Base-by-base conservation (phyloP, 1,140 invertebrate genomes). In the Aphaenogaster rudis region DNA sequence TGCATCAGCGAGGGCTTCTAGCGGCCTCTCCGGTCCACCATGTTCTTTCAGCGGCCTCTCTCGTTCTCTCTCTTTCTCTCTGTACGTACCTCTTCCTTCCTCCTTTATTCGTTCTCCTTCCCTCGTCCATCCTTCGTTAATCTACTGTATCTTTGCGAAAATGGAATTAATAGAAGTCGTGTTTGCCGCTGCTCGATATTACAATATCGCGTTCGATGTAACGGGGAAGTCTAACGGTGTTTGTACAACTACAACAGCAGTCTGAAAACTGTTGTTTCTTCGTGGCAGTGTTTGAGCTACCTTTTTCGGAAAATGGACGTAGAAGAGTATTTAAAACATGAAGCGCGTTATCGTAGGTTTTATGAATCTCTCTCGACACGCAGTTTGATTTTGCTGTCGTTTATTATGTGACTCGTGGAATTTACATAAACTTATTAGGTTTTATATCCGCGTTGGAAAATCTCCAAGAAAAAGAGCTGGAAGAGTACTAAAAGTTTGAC, bases 1-100 rank as follows among this genome's bases (percentile, higher is more conserved):
- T 90, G 86, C 76, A 90, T 89, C 88, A 90, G 86, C 84, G 86
- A 76, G 80, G 69, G 80, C 54, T 84, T 74, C 69, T 36, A 48
- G 28, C 69, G 69, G 67, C 42, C 80, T 82, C 54, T 82, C 80
- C 11, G 50, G 67, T 74, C 54, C 80, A 82, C 67, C 54, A 50
- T 63, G 17, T 84, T 84, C 80, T 84, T 84, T 59, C 54, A 61
- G 67, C 17, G 21, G 28, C 2, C 80, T 76, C 36, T 42, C 54
- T 66, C n/a, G 21, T 39, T 42, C 36, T 15, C 39, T 42, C 39
- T 45, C 7, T 63, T 4, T 36, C 28, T 64, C 9, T 36, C 9
- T 63, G 5, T n/a, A 3, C 59, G 9, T 48, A 21, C 74, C 50
- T 76, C 66, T 63, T 48, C 59, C 57, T 86, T 33, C 52, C 36